Evolutionary conservation across 2,888 invertebrate species (phyloP).

Genomic region (Agapetus fuscipes): DNA sequence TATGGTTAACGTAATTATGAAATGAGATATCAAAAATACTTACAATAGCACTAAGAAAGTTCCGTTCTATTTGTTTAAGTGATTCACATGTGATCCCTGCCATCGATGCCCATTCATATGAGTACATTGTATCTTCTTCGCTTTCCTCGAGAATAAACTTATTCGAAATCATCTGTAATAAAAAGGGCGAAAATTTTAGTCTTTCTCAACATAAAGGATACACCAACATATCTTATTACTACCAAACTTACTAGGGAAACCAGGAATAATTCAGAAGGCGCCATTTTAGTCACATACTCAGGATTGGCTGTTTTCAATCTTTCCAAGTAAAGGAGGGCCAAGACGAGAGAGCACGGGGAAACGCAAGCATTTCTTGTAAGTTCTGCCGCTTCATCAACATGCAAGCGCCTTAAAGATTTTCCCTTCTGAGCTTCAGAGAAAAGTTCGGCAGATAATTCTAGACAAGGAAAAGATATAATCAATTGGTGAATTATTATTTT

Average conservation of each 20-base stretch:
- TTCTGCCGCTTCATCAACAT: constrained; percentile 65
- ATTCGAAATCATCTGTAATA: constrained; percentile 82
- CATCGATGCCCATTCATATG: constrained; percentile 88
- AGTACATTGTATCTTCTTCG: constrained; percentile 82
- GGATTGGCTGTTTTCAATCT: constrained; percentile 73
- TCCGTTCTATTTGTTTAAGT: constrained; percentile 74
- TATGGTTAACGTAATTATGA: no score
- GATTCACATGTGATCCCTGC: constrained; percentile 62
- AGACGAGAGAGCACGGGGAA: constrained; percentile 85
- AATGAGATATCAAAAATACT: no score
- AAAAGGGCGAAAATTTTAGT: constrained; percentile 1
- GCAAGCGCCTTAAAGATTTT: constrained; percentile 65
- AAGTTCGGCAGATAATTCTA: constrained; percentile 75
- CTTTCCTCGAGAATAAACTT: constrained; percentile 93
- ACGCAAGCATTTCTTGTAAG: constrained; percentile 73
- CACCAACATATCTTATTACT: no score
- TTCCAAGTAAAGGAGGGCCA: constrained; percentile 90
- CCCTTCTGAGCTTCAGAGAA: constrained; percentile 72
- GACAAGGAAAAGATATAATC: constrained; percentile 24
- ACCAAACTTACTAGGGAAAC: constrained; percentile 85
- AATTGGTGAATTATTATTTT: no score
- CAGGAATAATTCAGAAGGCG: constrained; percentile 88
- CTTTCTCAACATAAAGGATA: background rate
- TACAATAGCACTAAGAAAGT: constrained; percentile 86
- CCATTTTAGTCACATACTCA: constrained; percentile 70